Percentiles rank a stretch among this genome's conserved stretches.
These are phyloP conservation scores for Apolygus lucorum DNA, from an alignment of 1,140 invertebrate genomes.

Conservation along the genomic window DNA sequence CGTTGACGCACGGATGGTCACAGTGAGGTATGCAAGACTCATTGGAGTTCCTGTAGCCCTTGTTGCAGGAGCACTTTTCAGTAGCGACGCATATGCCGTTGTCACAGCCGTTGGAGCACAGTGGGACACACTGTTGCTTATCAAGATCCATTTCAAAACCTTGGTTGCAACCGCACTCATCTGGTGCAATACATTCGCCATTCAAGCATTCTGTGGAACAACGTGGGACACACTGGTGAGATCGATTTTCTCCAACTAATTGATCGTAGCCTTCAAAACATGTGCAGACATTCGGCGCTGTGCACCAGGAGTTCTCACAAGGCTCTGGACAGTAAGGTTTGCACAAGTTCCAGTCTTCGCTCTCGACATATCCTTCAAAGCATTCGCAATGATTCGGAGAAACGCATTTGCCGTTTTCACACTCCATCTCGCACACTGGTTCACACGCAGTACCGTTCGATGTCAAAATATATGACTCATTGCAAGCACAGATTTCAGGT, in stretches of 20 bases:
- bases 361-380: background rate
- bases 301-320: slow-evolving; percentile 11
- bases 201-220: slow-evolving; percentile 16
- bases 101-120: background rate
- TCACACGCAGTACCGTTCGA: background rate
- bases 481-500: slow-evolving; percentile 9
- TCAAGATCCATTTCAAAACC: background rate
- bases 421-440: background rate
- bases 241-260: background rate
- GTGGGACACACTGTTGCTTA: background rate
- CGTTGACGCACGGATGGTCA: slow-evolving; percentile 3
- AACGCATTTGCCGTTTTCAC: background rate
- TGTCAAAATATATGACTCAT: background rate
- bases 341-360: slow-evolving; percentile 5
- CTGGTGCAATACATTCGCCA: background rate
- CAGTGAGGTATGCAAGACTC: background rate
- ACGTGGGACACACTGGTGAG: background rate
- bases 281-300: slow-evolving; percentile 11
- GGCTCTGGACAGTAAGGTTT: background rate
- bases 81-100: background rate
- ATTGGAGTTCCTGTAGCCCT: background rate
- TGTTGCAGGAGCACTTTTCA: background rate
- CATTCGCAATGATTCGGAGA: background rate
- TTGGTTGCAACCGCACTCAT: slow-evolving; percentile 5
- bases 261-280: slow-evolving; percentile 1